Base-by-base conservation (phyloP, 2,888 invertebrate genomes). In the Lymantria dispar region DNA sequence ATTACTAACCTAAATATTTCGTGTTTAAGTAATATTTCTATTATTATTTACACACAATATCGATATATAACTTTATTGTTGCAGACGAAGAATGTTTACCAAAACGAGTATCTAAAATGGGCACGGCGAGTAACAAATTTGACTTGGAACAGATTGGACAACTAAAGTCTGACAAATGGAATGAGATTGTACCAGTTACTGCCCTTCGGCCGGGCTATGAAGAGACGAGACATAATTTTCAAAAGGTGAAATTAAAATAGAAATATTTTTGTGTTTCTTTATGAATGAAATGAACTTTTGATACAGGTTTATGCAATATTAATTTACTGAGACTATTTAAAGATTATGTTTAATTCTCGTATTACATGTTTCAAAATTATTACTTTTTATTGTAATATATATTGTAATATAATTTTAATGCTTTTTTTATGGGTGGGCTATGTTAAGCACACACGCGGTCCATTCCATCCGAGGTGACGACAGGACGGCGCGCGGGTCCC, bases 181-280 rank as follows among this genome's bases (percentile, higher is more conserved):
- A 87, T 54, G 92, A 92, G 64, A 82, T 94, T 48, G 88, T 94
- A 8, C 92, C 92, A 0, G 83, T 89, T 74, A 92, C 92, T 8
- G 76, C 81, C 30, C 78, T 94, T 11, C 76, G 82, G 47, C 85
- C 94, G 0, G 94, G 94, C 10, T 92, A 92, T 68, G 85, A 89
- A 50, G 92, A 92, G n/a, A 93, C 93, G 0, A 87, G 93, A 58
- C 87, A 91, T 60, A 93, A 93, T 71, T 93, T 86, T 64, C 92
- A 93, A 64, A 85, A 90, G 83, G 86, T 92, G 70, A 58, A 15
- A 47, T 40, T 33, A 56, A 47, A 11, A 57, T 39, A 10, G 33
- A 43, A 40, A 48, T 42, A 15, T 9, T 46, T 43, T 13, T 45
- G 15, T 31, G 8, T 47, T 42, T 43, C 10, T 7, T 33, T 38